Evolutionary conservation across 2,113 vertebrate species (phyloP).

Genomic region (Nothocercus julius): DNA sequence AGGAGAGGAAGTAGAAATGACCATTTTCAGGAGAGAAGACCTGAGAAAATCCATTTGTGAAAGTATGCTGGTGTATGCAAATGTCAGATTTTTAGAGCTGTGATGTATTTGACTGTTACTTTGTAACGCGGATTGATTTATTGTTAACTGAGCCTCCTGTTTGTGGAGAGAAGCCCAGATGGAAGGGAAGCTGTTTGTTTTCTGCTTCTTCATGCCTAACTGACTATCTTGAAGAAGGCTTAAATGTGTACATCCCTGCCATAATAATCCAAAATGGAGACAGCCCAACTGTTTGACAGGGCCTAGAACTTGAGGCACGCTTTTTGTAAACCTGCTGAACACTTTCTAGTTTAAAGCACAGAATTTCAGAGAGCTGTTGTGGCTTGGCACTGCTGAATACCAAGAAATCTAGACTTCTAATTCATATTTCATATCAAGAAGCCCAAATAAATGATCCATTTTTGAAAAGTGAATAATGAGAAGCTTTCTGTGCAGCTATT

Average conservation of each 20-base stretch:
- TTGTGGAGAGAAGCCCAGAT: neutral
- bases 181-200: neutral
- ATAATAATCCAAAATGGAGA: neutral
- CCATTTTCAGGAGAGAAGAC: neutral
- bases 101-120: neutral
- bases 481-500: neutral
- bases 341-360: neutral
- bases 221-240: neutral
- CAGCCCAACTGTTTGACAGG: neutral
- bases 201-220: neutral
- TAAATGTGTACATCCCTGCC: too few relatives aligned
- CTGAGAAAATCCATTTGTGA: neutral
- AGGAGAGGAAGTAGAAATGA: neutral
- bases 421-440: neutral
- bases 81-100: neutral
- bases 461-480: neutral
- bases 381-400: neutral
- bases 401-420: neutral
- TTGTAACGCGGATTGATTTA: neutral
- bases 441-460: neutral
- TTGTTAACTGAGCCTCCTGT: neutral
- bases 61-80: too few relatives aligned
- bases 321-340: neutral
- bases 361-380: neutral
- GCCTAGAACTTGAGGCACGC: neutral